These are phyloP conservation scores for Acanthurus tractus DNA, from an alignment of 2,797 vertebrate species.

Conservation along the genomic window DNA sequence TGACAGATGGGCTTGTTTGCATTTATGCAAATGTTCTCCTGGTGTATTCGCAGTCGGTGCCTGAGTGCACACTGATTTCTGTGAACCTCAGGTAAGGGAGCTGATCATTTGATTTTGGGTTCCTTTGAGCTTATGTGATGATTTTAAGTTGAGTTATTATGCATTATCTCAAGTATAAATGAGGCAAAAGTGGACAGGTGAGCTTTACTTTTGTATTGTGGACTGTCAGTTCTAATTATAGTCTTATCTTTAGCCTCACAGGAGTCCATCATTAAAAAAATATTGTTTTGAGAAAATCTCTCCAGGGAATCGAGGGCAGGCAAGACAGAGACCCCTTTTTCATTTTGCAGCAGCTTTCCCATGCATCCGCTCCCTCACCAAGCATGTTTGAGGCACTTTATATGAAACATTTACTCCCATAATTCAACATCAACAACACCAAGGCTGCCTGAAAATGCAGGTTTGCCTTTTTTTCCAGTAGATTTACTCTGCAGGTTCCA, in stretches of 20 bases:
- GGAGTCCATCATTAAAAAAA: conserved; percentile 20
- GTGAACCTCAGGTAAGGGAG: conserved; percentile 29
- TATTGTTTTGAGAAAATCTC: conserved; percentile 26
- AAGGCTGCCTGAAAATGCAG: conserved; percentile 14
- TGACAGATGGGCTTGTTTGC: conserved; percentile 73
- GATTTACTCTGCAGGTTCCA: conserved; percentile 34
- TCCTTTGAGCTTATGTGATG: background rate
- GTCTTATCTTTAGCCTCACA: conserved; percentile 2
- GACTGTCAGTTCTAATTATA: conserved; percentile 26
- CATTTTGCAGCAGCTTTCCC: conserved; percentile 11
- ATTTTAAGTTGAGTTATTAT: background rate
- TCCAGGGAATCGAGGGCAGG: conserved; percentile 11
- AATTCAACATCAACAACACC: background rate
- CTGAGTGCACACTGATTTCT: conserved; percentile 37
- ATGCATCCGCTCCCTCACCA: background rate
- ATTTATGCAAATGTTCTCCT: conserved; percentile 68
- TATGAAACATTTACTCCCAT: conserved; percentile 5
- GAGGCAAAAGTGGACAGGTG: conserved; percentile 5
- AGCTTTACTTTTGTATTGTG: conserved; percentile 9
- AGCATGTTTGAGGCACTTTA: conserved; percentile 10
- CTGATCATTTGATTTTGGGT: conserved; percentile 6
- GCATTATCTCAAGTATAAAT: background rate
- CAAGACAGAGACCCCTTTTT: conserved; percentile 20
- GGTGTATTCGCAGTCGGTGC: conserved; percentile 45
- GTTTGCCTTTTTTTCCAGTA: conserved; percentile 25